Evolutionary conservation across 2,113 vertebrate species (phyloP).

Genomic region (Notarius quadriscutis): DNA sequence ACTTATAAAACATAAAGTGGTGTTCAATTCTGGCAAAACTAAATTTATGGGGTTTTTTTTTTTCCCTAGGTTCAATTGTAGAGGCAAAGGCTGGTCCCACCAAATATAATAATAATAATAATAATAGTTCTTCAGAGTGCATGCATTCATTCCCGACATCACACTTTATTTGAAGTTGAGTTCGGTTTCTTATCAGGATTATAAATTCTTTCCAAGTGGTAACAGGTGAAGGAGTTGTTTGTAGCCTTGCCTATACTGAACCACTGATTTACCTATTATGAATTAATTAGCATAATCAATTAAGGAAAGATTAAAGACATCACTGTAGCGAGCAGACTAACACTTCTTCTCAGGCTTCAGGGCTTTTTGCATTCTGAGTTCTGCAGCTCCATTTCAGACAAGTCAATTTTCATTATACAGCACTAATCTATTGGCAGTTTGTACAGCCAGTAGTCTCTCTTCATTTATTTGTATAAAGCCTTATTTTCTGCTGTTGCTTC

Average conservation of each 20-base stretch:
- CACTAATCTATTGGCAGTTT: not conserved
- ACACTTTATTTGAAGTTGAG: not conserved
- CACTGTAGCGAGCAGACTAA: not conserved
- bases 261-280: not conserved
- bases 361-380: not conserved
- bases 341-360: not conserved
- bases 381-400: not conserved
- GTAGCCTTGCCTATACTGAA: not conserved
- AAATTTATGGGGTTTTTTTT: not conserved
- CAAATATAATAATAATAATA: not conserved
- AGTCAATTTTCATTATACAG: not conserved
- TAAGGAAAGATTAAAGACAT: not conserved
- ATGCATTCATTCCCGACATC: no score
- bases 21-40: not conserved
- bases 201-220: not conserved
- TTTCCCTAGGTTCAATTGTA: not conserved
- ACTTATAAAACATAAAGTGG: not conserved
- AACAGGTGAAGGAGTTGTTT: not conserved
- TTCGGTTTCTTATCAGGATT: not conserved
- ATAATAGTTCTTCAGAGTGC: not conserved
- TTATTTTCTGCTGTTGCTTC: not conserved
- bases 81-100: not conserved
- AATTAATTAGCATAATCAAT: slow-evolving; percentile 24
- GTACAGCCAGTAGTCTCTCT: not conserved
- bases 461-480: not conserved